Evolutionary conservation across 2,888 invertebrate genomes (phyloP), one percentile per base, ranked within the genome.

Genomic region (Dryocosmus kuriphilus): DNA sequence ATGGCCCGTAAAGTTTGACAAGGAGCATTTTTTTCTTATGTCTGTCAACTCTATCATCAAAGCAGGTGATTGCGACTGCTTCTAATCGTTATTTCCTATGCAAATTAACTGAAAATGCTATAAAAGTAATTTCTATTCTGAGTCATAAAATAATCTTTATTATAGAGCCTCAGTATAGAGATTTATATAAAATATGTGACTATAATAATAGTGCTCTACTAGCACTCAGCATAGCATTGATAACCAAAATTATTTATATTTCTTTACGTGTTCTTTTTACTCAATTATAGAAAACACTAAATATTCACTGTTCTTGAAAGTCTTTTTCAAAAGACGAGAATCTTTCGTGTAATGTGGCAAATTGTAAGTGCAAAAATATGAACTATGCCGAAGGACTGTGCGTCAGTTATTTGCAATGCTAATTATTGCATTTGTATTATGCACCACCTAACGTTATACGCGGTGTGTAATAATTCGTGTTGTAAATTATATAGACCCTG

Each of bases 1-100:
- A 74, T 61, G 67, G 73, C 63, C 75, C 55, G 77, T 79, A 77
- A 81, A 79, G 65, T 77, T 79, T 79, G 65, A 74, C 27, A 65
- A 65, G 74, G 35, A 51, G 19, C 27, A 75, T 61, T 16, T 77
- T 79, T 75, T 80, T 67, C 71, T 24, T 24, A 57, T 14, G 55
- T 61, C 57, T 73, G 63, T 76, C 74, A 71, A 71, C 71, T 71
- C 71, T 71, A 71, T 2, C 24, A 3, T 67, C 46, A 27, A 67
- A 27, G 24, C 67, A 67, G 62, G 27, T 46, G 22, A 67, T 67
- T 67, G 24, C 19, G 41, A 67, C 35, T 24, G 19, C 5, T 71
- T 71, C 11, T n/a, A 71, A 46, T 71, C 71, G n/a, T 71, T 71
- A 51, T 30, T 30, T 24, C 27, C 19, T 27, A 63, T 30, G 27